These are phyloP conservation scores for Corydoras maculifer DNA, from an alignment of 2,113 vertebrate species.

Conservation along the genomic window DNA sequence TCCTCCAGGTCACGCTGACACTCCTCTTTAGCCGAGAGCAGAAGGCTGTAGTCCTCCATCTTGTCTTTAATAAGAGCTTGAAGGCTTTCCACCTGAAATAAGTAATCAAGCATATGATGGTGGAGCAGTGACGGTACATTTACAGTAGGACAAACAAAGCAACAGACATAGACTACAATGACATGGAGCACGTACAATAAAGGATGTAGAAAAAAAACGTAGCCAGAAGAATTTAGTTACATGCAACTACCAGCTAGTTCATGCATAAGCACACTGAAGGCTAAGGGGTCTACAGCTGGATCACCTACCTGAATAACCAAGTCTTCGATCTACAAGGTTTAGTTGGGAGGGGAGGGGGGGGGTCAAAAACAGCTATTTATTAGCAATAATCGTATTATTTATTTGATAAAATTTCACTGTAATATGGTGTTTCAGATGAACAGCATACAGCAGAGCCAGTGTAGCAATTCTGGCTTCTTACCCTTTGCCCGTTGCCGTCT, in stretches of 20 bases:
- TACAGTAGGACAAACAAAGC: no score
- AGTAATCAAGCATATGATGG: not conserved
- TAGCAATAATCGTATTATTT: no score
- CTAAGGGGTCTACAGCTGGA: conserved; percentile 30
- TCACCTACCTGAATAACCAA: conserved; percentile 80
- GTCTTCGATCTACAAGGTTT: conserved; percentile 72
- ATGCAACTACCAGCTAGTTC: not conserved
- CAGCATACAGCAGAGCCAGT: no score
- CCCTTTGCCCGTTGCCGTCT: conserved; percentile 59
- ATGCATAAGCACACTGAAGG: conserved; percentile 30
- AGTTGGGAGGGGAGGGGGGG: conserved; percentile 33
- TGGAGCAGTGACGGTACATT: no score
- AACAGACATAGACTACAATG: no score
- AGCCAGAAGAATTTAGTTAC: not conserved
- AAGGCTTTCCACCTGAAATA: conserved; percentile 75
- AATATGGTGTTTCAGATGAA: no score
- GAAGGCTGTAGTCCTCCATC: conserved; percentile 69
- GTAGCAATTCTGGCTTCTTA: conserved; percentile 49
- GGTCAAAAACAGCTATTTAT: no score
- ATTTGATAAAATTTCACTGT: no score
- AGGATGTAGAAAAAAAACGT: no score
- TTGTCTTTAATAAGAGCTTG: conserved; percentile 80
- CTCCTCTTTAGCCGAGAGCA: conserved; percentile 73
- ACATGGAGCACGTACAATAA: no score
- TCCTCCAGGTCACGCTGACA: conserved; percentile 67